Evolutionary conservation across 2,797 vertebrate genomes (phyloP).

Genomic region (Rhynchonycteris naso): DNA sequence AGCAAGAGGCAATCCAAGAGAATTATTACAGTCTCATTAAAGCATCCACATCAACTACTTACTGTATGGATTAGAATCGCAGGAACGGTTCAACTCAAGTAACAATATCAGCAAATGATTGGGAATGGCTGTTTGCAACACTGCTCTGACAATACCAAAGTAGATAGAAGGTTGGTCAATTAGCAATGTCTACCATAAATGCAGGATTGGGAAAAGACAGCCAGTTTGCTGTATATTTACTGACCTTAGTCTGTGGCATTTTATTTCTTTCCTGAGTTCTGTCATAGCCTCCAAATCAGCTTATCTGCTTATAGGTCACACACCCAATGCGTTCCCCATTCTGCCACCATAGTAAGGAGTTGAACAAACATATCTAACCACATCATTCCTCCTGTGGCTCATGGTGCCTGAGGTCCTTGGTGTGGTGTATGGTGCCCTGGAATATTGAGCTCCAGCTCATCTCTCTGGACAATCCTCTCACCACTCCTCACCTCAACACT

Average conservation of each 20-base stretch:
- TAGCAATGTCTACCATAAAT: not conserved
- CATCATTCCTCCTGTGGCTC: not conserved
- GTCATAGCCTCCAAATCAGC: not conserved
- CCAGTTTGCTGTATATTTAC: not conserved
- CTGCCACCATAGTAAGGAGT: not conserved
- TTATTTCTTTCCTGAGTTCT: not conserved
- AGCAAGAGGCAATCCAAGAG: not conserved
- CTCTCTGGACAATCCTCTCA: not conserved
- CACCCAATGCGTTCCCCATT: not conserved
- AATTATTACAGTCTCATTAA: not conserved
- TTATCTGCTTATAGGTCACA: not conserved
- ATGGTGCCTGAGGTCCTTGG: not conserved
- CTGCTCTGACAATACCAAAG: not conserved
- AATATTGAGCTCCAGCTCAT: not conserved
- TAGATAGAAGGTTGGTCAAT: not conserved
- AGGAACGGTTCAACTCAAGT: not conserved
- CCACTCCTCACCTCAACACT: not conserved
- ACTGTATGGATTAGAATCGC: not conserved
- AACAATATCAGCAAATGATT: not conserved
- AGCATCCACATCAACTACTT: not conserved
- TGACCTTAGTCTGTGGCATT: not conserved
- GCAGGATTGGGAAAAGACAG: not conserved
- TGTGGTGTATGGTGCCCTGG: rapidly evolving
- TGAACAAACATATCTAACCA: not conserved
- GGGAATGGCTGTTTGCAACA: not conserved